Base-by-base conservation (phyloP, 53 echinoderm and acorn worm species). In the Luidia sarsii region DNA sequence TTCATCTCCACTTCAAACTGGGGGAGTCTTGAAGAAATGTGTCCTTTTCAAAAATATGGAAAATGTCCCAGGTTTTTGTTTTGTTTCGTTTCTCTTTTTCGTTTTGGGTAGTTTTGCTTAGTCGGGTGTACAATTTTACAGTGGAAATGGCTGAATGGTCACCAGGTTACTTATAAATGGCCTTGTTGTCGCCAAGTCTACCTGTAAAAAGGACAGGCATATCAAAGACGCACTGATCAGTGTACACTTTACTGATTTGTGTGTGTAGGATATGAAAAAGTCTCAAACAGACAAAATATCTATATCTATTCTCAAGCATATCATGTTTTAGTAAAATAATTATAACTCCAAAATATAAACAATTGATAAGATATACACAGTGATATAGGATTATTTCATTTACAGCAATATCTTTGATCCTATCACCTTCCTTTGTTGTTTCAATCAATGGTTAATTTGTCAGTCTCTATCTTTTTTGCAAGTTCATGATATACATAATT, bases 261-360 rank as follows among this genome's bases (percentile, higher is more conserved):
- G 11, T 11, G 11, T 41, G 6, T 41, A 50, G 50, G 29, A 75
- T 54, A 59, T 57, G 43, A 39, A 46, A 41, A 60, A n/a, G 15
- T 74, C 31, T 61, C 72, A 46, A 77, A 60, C 29, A 31, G 33
- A 77, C n/a, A 77, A 61, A 77, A 77, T 77, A 77, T 77, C 77
- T 77, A 65, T 65, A 39, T 38, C 65, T 65, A 43, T 60, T n/a
- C 39, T 29, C 60, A 60, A 75, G 59, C 61, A 25, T 75, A 75
- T 54, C 19, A 35, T 75, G 48, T 77, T n/a, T n/a, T n/a, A n/a
- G n/a, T 77, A 77, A 77, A 77, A 77, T 77, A 77, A 77, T 61
- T 77, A 16, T 31, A 77, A 59, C 48, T 77, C 77, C 77, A 77
- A 77, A 77, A 77, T 77, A 77, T 77, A 77, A 77, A 74, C 74